Evolutionary conservation across 2,888 invertebrate genomes (phyloP), one percentile per base, ranked within the genome.

Genomic region (Amblyteles armatorius): DNA sequence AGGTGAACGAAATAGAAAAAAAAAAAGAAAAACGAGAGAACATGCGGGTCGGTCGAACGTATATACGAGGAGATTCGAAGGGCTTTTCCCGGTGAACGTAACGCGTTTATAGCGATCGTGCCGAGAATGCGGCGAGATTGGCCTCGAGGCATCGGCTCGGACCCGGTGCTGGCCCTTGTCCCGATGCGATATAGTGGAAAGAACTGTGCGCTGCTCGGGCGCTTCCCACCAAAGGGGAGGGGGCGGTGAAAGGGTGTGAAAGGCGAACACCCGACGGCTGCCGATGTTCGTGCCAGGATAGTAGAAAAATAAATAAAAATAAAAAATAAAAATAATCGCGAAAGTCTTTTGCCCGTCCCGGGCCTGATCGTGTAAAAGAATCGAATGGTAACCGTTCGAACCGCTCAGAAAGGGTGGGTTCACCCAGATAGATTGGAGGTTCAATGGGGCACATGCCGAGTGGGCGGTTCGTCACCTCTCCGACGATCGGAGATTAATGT

Each of bases 401-500:
- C 11, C 19, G 40, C 11, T 40, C 40, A 13, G 33, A 16, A 63
- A 63, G 40, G 40, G 3, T n/a, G 19, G 67, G 11, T 9, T 40
- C 11, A 9, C 19, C 19, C 40, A 48, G 69, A 60, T 74, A 74
- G 74, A 83, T 83, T 71, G 69, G 69, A 79, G 79, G 79, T 83
- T 79, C 79, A 67, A 74, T 74, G 74, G 48, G 83, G 52, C 78
- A 78, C 68, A 73, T 60, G 73, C 44, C 33, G 55, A 60, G 29
- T 48, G 69, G 79, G 69, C 74, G 52, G 74, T 79, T 79, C 72
- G 69, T 76, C 77, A 78, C 16, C 79, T 16, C 67, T 40, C 44
- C 79, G 79, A 79, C 82, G 86, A 86, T 83, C 86, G 87, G 84
- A 88, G 90, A 90, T 90, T 90, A 90, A 90, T 90, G 90, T 88